Conservation (phyloP, 2,888 invertebrate genomes). For the Sympetrum striolatum region DNA sequence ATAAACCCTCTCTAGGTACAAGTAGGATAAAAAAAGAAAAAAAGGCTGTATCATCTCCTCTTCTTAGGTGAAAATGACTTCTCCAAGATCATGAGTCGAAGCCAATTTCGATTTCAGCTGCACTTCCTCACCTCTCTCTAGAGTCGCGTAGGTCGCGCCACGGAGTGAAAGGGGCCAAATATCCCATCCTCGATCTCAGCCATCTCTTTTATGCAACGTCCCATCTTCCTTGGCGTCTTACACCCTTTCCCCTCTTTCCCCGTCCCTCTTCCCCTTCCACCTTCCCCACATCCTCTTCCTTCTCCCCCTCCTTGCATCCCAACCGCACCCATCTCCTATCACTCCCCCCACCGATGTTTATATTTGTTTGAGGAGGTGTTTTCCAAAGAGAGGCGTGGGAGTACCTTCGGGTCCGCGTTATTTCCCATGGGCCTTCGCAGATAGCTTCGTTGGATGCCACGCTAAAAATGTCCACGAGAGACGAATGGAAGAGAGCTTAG, state of each 20-base stretch:
- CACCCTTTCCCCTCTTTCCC: neutral
- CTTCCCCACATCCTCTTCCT: neutral
- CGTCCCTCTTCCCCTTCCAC: neutral
- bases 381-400: neutral
- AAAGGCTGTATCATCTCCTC: too few species aligned
- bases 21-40: too few species aligned
- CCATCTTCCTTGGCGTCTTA: neutral
- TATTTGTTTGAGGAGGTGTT: neutral
- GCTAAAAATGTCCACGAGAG: slow-evolving; percentile 37
- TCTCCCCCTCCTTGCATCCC: neutral
- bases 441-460: neutral
- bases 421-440: slow-evolving; percentile 35
- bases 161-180: neutral
- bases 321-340: neutral
- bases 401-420: slow-evolving; percentile 31
- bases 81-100: too few species aligned
- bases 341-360: neutral
- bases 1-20: too few species aligned
- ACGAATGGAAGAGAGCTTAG: neutral
- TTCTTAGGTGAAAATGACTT: too few species aligned
- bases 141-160: neutral
- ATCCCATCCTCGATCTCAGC: neutral
- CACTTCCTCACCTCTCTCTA: neutral
- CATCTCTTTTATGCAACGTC: neutral
- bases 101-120: too few species aligned